phyloP scores from a whole-genome alignment of 2,888 invertebrate species.

The Xestia c-nigrum region DNA sequence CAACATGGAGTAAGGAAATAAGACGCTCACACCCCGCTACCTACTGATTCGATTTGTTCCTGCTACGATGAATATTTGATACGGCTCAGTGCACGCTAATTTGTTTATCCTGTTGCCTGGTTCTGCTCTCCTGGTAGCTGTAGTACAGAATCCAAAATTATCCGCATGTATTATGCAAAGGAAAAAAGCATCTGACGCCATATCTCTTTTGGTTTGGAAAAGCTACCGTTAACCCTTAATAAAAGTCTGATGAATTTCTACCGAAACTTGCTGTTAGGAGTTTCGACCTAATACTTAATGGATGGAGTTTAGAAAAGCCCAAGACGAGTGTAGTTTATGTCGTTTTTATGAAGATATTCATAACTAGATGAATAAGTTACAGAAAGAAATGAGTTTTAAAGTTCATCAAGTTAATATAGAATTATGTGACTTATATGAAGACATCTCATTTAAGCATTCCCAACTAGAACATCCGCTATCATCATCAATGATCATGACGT shows the following conservation, averaged over 20 bases:
- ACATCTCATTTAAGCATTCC: conserved; percentile 64
- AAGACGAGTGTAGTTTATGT: background rate
- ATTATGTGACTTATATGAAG: conserved; percentile 57
- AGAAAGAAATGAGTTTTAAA: conserved; percentile 13
- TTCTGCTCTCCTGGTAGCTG: conserved; percentile 81
- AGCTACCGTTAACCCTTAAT: conserved; percentile 22
- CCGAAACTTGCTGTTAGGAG: background rate
- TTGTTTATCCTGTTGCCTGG: conserved; percentile 88
- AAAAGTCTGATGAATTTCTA: conserved; percentile 34
- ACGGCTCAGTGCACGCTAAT: conserved; percentile 89
- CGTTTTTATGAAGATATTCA: background rate
- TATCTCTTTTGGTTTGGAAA: conserved; percentile 22
- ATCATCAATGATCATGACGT: conserved; percentile 66
- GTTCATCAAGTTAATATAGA: conserved; percentile 15
- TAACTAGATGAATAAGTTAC: background rate
- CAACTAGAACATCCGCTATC: conserved; percentile 68
- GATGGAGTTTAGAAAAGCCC: background rate
- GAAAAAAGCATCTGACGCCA: conserved; percentile 49
- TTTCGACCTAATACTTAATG: background rate
- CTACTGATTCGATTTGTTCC: conserved; percentile 90
- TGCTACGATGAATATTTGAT: conserved; percentile 90
- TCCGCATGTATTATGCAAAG: conserved; percentile 71
- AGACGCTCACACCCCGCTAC: conserved; percentile 81
- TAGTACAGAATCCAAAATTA: conserved; percentile 71
- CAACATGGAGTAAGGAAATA: conserved; percentile 81